These are phyloP conservation scores for Trichoplusia ni DNA, from an alignment of 1,140 invertebrate genomes.

Conservation along the genomic window DNA sequence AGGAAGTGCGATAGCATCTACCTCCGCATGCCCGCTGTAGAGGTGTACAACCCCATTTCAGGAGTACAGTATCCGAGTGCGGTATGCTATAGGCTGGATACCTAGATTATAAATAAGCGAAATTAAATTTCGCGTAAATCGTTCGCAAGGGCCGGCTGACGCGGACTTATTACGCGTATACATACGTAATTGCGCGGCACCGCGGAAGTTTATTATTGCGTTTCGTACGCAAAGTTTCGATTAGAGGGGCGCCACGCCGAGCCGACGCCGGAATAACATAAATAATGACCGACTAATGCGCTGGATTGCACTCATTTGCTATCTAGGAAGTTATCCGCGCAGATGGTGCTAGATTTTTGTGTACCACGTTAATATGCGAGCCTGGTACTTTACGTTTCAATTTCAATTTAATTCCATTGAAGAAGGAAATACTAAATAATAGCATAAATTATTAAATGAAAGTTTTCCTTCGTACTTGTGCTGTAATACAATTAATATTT, in stretches of 20 bases:
- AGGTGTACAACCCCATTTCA: no score
- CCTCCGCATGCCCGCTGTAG: no score
- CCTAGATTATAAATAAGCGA: conserved; percentile 14
- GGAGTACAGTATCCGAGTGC: no score
- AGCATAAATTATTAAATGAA: no score
- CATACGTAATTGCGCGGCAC: conserved; percentile 50
- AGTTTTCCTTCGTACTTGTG: no score
- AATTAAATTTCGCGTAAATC: conserved; percentile 21
- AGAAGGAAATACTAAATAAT: no score
- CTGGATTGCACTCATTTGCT: conserved; percentile 43
- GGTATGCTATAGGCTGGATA: background rate
- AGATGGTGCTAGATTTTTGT: conserved; percentile 15
- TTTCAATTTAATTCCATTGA: no score
- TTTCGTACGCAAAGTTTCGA: conserved; percentile 57
- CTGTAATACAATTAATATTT: no score
- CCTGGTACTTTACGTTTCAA: background rate
- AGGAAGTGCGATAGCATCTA: no score
- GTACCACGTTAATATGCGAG: background rate
- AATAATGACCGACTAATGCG: conserved; percentile 54
- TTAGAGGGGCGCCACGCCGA: conserved; percentile 45
- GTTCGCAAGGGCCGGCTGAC: conserved; percentile 14
- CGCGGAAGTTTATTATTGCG: conserved; percentile 64
- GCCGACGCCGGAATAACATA: conserved; percentile 53
- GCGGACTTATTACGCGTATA: conserved; percentile 40
- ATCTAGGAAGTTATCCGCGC: conserved; percentile 38